A percentile compares a stretch with the other conserved stretches of the same genome.
Evolutionary conservation across 2,113 vertebrate genomes (phyloP).

Genomic region (Trochalopteron elliotii): DNA sequence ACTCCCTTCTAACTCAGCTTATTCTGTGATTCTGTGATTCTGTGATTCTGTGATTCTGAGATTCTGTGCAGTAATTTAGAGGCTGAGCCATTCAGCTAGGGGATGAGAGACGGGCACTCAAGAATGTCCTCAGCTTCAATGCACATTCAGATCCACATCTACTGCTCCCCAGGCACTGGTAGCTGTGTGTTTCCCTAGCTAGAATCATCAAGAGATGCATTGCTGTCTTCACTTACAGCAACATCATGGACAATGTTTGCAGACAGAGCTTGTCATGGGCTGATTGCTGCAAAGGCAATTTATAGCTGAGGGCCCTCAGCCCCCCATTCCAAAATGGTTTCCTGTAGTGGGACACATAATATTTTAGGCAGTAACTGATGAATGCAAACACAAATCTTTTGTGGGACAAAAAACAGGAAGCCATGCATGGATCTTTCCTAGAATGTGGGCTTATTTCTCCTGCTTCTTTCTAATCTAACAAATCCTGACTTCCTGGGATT

Average conservation of each 20-base stretch:
- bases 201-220: background rate
- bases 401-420: background rate
- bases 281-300: background rate
- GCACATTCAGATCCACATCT: background rate
- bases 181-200: background rate
- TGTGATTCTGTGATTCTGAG: background rate
- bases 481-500: background rate
- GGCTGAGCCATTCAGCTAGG: background rate
- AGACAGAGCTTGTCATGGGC: fast-evolving
- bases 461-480: background rate
- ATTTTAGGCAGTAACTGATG: background rate
- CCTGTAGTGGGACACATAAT: background rate
- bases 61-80: background rate
- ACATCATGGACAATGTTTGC: background rate
- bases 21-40: background rate
- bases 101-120: background rate
- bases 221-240: background rate
- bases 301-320: background rate
- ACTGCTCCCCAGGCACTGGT: background rate
- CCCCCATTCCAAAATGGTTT: background rate
- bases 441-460: background rate
- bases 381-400: background rate
- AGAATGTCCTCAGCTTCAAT: fast-evolving
- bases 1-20: background rate
- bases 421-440: background rate